Percentiles rank a stretch among this genome's conserved stretches.
Evolutionary conservation across 2,113 vertebrate genomes (phyloP).

Genomic region (Nothocercus julius): DNA sequence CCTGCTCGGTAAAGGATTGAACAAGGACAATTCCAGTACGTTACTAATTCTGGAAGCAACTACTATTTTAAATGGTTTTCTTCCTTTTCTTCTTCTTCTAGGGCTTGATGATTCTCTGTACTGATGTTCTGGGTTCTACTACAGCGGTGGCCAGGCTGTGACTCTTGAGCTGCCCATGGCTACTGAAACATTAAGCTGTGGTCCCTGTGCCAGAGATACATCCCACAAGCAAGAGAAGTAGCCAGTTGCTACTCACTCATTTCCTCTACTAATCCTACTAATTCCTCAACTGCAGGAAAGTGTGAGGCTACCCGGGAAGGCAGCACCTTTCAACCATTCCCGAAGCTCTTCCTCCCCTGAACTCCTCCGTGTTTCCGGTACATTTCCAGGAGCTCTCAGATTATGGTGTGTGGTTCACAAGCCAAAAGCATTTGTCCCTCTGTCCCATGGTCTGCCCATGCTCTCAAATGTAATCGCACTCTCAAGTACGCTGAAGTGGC

Average conservation of each 20-base stretch:
- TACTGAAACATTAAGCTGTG: neutral
- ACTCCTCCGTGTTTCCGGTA: neutral
- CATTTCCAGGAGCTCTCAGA: neutral
- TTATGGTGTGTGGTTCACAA: neutral
- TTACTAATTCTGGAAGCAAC: neutral
- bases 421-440: neutral
- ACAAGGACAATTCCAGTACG: neutral
- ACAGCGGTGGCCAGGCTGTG: neutral
- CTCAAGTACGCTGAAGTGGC: neutral
- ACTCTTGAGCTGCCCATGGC: neutral
- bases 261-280: neutral
- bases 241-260: neutral
- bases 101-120: neutral
- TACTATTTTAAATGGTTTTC: neutral
- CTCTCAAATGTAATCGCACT: neutral
- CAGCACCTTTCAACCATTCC: neutral
- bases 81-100: neutral
- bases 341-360: neutral
- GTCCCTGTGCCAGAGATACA: neutral
- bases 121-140: neutral
- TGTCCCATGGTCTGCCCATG: neutral
- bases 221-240: neutral
- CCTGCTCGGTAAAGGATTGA: neutral
- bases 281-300: neutral
- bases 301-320: neutral